phyloP scores from a whole-genome alignment of 2,797 vertebrate species.

The Kryptopterus vitreolus region DNA sequence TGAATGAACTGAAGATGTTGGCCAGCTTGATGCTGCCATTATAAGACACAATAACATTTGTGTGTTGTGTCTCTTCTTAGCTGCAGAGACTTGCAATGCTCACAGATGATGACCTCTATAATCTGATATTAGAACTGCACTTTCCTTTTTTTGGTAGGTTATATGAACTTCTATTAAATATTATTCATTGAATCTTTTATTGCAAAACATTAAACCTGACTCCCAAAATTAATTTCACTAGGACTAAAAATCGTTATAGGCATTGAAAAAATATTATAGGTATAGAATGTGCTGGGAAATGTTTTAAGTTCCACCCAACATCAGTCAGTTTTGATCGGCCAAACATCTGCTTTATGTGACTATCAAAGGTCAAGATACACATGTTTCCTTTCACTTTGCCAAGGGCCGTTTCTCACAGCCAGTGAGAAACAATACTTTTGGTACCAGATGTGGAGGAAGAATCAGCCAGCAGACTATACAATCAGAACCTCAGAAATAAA shows the following conservation, averaged over 20 bases:
- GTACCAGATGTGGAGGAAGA: slow-evolving; percentile 84
- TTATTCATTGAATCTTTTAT: no score
- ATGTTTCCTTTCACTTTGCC: slow-evolving; percentile 80
- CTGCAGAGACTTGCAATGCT: no score
- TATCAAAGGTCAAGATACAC: slow-evolving; percentile 26
- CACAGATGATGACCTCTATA: no score
- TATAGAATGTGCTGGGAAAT: neutral
- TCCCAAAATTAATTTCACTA: neutral
- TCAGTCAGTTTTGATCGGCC: neutral
- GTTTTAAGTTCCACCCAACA: neutral
- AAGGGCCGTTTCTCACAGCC: slow-evolving; percentile 93
- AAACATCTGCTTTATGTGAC: slow-evolving; percentile 22
- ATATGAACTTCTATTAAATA: no score
- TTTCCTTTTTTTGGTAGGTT: neutral
- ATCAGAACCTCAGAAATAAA: slow-evolving; percentile 81
- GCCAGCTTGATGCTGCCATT: no score
- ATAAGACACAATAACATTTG: no score
- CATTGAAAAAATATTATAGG: neutral
- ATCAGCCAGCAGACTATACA: slow-evolving; percentile 62
- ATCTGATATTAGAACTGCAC: neutral
- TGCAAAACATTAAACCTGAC: neutral
- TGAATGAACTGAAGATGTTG: no score
- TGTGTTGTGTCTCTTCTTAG: no score
- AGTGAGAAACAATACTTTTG: slow-evolving; percentile 85
- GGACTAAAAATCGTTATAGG: neutral